These are phyloP conservation scores for Sebastiscus albofasciatus DNA, from an alignment of 2,797 vertebrate species.

Conservation along the genomic window DNA sequence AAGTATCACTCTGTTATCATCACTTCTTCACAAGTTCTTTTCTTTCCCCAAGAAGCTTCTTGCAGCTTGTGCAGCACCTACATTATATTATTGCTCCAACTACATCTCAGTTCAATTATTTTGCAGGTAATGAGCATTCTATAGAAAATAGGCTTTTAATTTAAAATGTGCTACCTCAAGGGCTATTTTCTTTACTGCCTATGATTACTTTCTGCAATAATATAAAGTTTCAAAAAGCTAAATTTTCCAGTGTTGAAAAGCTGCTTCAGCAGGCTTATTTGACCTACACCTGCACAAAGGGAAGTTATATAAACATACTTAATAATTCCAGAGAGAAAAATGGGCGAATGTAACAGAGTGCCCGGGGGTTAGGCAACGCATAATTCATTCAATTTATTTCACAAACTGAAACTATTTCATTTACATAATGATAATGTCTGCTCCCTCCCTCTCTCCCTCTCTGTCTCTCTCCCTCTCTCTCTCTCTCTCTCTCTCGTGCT, in stretches of 20 bases:
- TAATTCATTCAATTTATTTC: constrained; percentile 63
- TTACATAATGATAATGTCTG: constrained; percentile 57
- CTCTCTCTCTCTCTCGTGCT: not conserved
- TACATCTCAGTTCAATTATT: constrained; percentile 42
- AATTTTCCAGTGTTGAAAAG: constrained; percentile 30
- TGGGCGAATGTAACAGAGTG: constrained; percentile 1
- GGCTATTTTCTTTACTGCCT: constrained; percentile 37
- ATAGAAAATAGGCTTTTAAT: constrained; percentile 38
- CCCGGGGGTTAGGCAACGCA: constrained; percentile 32
- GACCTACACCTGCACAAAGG: constrained; percentile 36
- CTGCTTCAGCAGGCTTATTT: constrained; percentile 28
- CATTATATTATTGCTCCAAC: not conserved
- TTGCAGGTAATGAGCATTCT: constrained; percentile 35
- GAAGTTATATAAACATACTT: constrained; percentile 53
- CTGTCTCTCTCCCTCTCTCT: not conserved
- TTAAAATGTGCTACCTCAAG: constrained; percentile 20
- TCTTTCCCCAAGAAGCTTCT: not conserved
- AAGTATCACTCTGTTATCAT: not conserved
- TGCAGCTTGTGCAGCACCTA: not conserved
- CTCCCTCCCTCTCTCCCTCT: not conserved
- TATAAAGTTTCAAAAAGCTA: constrained; percentile 24
- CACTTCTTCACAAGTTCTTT: not conserved
- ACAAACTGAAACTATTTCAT: constrained; percentile 61
- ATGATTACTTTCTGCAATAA: constrained; percentile 40
- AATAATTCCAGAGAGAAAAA: constrained; percentile 49